Evolutionary conservation across 2,797 vertebrate genomes (phyloP).

Genomic region (Apogon talboti): DNA sequence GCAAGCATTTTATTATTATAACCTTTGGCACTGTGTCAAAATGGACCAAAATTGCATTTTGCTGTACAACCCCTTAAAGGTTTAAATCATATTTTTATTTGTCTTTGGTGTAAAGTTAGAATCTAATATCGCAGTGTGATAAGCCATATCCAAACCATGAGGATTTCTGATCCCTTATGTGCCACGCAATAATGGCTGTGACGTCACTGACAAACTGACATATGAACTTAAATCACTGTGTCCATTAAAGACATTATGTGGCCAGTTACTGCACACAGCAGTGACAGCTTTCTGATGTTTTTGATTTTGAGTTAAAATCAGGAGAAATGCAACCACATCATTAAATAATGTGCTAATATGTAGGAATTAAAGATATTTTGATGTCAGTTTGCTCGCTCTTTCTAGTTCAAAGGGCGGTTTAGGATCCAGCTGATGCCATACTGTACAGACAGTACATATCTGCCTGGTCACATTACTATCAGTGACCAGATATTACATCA

Average conservation of each 20-base stretch:
- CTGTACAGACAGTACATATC: background rate
- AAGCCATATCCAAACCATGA: slow-evolving; percentile 73
- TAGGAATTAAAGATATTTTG: slow-evolving; percentile 20
- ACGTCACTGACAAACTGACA: slow-evolving; percentile 36
- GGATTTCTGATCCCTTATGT: slow-evolving; percentile 54
- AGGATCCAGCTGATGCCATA: slow-evolving; percentile 24
- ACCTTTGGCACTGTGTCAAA: slow-evolving; percentile 66
- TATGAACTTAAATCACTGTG: slow-evolving; percentile 63
- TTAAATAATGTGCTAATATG: slow-evolving; percentile 8
- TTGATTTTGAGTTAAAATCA: slow-evolving; percentile 10
- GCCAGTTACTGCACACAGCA: background rate
- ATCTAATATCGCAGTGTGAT: slow-evolving; percentile 52
- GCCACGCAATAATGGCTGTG: slow-evolving; percentile 66
- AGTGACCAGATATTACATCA: slow-evolving; percentile 12
- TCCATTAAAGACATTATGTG: slow-evolving; percentile 9
- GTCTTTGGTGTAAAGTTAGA: slow-evolving; percentile 41
- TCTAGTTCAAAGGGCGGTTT: slow-evolving; percentile 29
- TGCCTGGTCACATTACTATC: slow-evolving; percentile 7
- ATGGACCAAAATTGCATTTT: slow-evolving; percentile 73
- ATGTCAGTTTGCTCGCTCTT: slow-evolving; percentile 39
- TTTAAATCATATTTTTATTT: slow-evolving; percentile 31
- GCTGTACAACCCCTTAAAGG: slow-evolving; percentile 26
- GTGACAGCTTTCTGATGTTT: slow-evolving; percentile 14
- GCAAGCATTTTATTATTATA: slow-evolving; percentile 25
- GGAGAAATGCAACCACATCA: slow-evolving; percentile 5